Base-by-base conservation (phyloP, 2,797 vertebrate species). In the Anabas testudineus region DNA sequence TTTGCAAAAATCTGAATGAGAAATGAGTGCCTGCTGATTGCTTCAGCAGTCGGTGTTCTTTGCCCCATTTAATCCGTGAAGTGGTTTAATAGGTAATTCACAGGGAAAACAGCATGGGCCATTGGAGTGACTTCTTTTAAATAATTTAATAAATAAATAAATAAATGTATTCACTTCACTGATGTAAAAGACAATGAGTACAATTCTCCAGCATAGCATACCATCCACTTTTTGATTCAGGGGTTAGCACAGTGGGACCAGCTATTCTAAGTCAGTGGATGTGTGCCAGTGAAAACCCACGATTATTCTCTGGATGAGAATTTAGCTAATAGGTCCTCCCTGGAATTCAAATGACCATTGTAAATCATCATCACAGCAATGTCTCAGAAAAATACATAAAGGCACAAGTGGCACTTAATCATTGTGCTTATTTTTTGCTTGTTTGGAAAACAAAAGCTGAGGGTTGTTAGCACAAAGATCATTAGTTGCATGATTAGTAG, bases 401-500 rank as follows among this genome's bases (percentile, higher is more conserved):
- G 3, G 42, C 60, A 57, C 36, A 48, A 2, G n/a, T 69, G 68
- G 26, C 47, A 10, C 34, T 58, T 60, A 62, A 73, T 72, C 28
- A 77, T 43, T 45, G n/a, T 43, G 1, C 26, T 66, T 67, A 56
- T 51, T 76, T 45, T 64, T 68, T 63, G 42, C 78, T 64, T 72
- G 51, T 80, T 39, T 52, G 24, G 53, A 36, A 73, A 63, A 62
- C 67, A 73, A 80, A 80, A 71, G 71, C 66, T 16, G 22, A 59
- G 78, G 83, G 66, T 70, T 67, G 43, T 83, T 83, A 76, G 81
- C 91, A 88, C 78, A 90, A 87, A 90, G 75, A 90, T 87, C 67
- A 90, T 92, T 92, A 88, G 85, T 63, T 67, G 67, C 68, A 64
- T 87, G 83, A 91, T 90, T 82, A 87, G 77, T 78, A 81, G 80